Evolutionary conservation across 1,140 invertebrate genomes (phyloP).

Genomic region (Stratiolaelaps scimitus): DNA sequence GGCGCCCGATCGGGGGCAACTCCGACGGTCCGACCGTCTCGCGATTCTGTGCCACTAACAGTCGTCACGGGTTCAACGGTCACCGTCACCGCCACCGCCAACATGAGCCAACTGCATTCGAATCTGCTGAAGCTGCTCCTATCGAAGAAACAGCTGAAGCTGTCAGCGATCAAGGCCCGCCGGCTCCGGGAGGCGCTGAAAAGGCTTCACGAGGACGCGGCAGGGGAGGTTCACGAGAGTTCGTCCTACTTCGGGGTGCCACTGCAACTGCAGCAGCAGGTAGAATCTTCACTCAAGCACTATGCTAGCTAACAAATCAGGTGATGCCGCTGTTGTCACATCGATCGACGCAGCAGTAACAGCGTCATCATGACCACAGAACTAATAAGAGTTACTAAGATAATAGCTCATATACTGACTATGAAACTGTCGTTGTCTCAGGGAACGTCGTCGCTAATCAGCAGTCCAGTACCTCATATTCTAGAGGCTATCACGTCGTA

Average conservation of each 20-base stretch:
- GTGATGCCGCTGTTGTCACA: no score
- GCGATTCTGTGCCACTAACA: no score
- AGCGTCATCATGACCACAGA: no score
- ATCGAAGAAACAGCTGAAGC: slow-evolving; percentile 15
- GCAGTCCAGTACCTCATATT: slow-evolving; percentile 20
- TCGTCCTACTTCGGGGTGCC: slow-evolving; percentile 20
- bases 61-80: no score
- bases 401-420: no score
- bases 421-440: background rate
- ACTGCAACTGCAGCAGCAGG: slow-evolving; percentile 22
- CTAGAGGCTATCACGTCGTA: slow-evolving; percentile 18
- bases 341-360: no score
- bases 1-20: no score
- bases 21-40: no score
- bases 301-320: no score
- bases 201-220: slow-evolving; percentile 11
- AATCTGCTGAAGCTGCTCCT: slow-evolving; percentile 26
- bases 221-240: slow-evolving; percentile 9
- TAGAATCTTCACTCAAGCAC: no score
- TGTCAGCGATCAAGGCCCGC: slow-evolving; percentile 20
- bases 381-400: no score
- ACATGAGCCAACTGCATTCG: slow-evolving; percentile 25
- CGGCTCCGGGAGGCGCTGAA: slow-evolving; percentile 6
- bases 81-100: background rate
- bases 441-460: slow-evolving; percentile 5